phyloP scores from a whole-genome alignment of 2,888 invertebrate species.

The Megamerina dolium region DNA sequence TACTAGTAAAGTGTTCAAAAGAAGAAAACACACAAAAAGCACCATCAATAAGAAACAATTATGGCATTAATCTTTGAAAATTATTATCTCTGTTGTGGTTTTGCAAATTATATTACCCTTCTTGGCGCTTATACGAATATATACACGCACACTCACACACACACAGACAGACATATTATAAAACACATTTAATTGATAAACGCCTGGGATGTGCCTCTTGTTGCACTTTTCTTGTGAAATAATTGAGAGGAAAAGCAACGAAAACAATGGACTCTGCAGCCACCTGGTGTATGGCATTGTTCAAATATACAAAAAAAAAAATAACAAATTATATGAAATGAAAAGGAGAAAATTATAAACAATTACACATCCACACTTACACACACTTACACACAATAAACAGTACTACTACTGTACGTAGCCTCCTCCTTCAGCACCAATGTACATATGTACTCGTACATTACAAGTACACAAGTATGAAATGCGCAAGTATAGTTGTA shows the following conservation, averaged over 20 bases:
- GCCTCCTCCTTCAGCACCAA: neutral
- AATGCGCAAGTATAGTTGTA: too few species aligned
- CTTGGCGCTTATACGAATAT: too few species aligned
- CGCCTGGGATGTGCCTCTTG: constrained; percentile 22
- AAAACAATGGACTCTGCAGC: constrained; percentile 39
- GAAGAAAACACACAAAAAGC: too few species aligned
- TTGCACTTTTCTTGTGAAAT: constrained; percentile 31
- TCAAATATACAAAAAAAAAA: neutral
- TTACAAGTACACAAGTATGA: too few species aligned
- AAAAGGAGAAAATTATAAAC: constrained; percentile 6
- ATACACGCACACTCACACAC: too few species aligned
- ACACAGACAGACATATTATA: too few species aligned
- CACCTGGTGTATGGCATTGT: constrained; percentile 8
- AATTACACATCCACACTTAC: constrained; percentile 3
- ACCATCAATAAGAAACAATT: too few species aligned
- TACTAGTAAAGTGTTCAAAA: too few species aligned
- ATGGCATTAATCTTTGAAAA: constrained; percentile 15
- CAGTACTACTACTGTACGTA: neutral
- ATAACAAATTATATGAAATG: neutral
- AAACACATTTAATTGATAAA: constrained; percentile 38
- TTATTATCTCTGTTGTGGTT: constrained; percentile 17
- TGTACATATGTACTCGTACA: neutral
- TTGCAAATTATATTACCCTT: constrained; percentile 9
- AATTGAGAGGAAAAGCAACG: constrained; percentile 42
- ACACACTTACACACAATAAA: neutral